Base-by-base conservation (phyloP, 2,888 invertebrate species). In the Xylota segnis region DNA sequence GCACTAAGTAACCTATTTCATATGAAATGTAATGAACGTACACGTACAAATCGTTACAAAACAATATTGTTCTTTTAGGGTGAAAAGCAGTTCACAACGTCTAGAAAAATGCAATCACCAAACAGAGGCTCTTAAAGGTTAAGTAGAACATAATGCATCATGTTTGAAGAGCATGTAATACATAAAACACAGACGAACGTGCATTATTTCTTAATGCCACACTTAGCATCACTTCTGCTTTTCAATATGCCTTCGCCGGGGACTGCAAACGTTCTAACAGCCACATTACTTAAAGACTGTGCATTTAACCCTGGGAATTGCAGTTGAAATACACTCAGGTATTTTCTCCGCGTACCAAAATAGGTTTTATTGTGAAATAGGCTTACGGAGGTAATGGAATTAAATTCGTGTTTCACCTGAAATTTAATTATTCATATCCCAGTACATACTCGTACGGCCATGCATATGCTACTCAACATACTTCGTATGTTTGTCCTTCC, bases 81-180 rank as follows among this genome's bases (percentile, higher is more conserved):
- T n/a, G 23, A n/a, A 14, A 40, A 40, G n/a, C 40, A 40, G 59
- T 61, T 5, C 43, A 43, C n/a, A 65, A 5, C 12, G 47, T 47
- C 63, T 63, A 18, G 45, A 63, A 63, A 32, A 63, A 61, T 45
- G 29, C 18, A 18, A 34, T 32, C 47, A 47, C 12, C 47, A 63
- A 63, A 65, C 65, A 7, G 6, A 34, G 6, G n/a, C 47, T 50
- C 65, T 65, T 65, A 34, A 65, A 50, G 50, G 65, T 65, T 65
- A 50, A 65, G 50, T 50, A 50, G 32, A 65, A 34, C 32, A 47
- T 47, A 65, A 65, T 65, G 32, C 63, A 65, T 65, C 63, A 47
- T 5, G 47, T 47, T 47, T 45, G 12, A 47, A 65, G 45, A 45
- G 29, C 23, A 18, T 32, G 63, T 10, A 29, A 45, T 47, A 65